phyloP scores from a whole-genome alignment of 2,888 invertebrate species.

The Drosophila pegasa region DNA sequence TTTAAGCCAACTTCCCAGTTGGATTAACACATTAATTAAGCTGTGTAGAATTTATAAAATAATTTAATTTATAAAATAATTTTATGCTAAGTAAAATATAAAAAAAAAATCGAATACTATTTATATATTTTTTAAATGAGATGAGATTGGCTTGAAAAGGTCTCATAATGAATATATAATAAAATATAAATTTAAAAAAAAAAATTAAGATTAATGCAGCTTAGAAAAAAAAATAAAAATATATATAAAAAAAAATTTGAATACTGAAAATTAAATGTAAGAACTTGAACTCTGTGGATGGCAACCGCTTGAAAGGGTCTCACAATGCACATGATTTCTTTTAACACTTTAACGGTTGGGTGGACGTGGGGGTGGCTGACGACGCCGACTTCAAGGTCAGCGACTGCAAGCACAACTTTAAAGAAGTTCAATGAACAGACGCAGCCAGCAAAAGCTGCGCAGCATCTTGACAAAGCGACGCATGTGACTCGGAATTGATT shows the following conservation, averaged over 20 bases:
- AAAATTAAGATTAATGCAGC: no score
- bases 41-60: background rate
- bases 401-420: slow-evolving; percentile 44
- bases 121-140: no score
- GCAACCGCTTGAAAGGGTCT: no score
- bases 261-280: background rate
- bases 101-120: background rate
- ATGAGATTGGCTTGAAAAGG: no score
- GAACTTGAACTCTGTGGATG: background rate
- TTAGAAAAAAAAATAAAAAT: background rate
- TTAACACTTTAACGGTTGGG: background rate
- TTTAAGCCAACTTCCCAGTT: background rate
- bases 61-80: background rate
- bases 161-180: no score
- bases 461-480: slow-evolving; percentile 44
- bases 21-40: background rate
- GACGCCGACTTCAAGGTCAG: slow-evolving; percentile 60
- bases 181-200: no score
- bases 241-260: background rate
- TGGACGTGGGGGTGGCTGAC: background rate
- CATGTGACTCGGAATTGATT: slow-evolving; percentile 49
- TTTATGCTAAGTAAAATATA: background rate
- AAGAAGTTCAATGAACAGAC: slow-evolving; percentile 64
- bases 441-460: slow-evolving; percentile 40
- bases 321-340: background rate